phyloP scores from a whole-genome alignment of 2,797 vertebrate species.

The Scleropages formosus region DNA sequence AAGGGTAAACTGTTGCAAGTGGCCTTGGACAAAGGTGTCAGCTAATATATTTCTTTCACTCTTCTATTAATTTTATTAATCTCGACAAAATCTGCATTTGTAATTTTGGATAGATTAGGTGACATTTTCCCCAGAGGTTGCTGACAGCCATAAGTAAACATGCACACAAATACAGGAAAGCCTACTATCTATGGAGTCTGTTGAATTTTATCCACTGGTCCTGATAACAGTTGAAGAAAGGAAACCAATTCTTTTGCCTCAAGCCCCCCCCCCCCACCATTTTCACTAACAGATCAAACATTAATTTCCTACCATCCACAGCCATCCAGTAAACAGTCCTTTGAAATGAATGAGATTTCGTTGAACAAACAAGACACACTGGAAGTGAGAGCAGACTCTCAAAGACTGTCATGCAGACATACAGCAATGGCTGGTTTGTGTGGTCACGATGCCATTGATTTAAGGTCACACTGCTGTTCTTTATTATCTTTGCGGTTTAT shows the following conservation, averaged over 20 bases:
- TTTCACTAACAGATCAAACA: slow-evolving; percentile 38
- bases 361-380: slow-evolving; percentile 34
- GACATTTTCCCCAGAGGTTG: too few species aligned
- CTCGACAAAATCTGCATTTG: too few species aligned
- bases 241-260: slow-evolving; percentile 28
- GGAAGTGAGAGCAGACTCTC: slow-evolving; percentile 36
- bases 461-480: slow-evolving; percentile 5
- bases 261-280: slow-evolving; percentile 33
- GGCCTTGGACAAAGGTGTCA: too few species aligned
- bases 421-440: slow-evolving; percentile 12
- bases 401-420: too few species aligned
- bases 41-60: too few species aligned
- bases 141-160: too few species aligned
- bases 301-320: slow-evolving; percentile 31
- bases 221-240: neutral
- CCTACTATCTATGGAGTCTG: too few species aligned
- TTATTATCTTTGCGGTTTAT: neutral
- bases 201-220: neutral
- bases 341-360: slow-evolving; percentile 27
- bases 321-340: slow-evolving; percentile 30
- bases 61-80: too few species aligned
- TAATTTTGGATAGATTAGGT: too few species aligned
- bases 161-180: too few species aligned
- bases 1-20: too few species aligned
- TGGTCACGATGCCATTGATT: neutral